Evolutionary conservation across 1,140 invertebrate species (phyloP).

Genomic region (Heliconius eleuchia): DNA sequence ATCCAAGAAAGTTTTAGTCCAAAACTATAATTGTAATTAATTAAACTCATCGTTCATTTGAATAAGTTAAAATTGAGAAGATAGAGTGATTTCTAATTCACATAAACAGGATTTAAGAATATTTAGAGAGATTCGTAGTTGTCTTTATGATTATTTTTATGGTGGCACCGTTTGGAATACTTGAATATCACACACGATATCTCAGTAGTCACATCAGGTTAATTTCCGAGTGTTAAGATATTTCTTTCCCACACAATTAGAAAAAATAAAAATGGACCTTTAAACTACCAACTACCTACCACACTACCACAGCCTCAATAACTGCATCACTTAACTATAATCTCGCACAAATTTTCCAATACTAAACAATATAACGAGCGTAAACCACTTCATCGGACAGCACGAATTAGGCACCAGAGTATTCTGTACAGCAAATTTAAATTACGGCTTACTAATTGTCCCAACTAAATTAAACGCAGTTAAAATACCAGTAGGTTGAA

Average conservation of each 20-base stretch:
- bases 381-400: slow-evolving; percentile 34
- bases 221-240: no score
- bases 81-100: no score
- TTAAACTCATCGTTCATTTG: neutral
- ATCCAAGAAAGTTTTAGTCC: neutral
- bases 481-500: slow-evolving; percentile 29
- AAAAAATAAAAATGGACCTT: no score
- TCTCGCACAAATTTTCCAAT: slow-evolving; percentile 15
- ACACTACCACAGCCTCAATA: neutral
- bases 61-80: neutral
- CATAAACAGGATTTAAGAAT: neutral
- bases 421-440: slow-evolving; percentile 37
- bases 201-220: no score
- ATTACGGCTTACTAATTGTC: slow-evolving; percentile 36
- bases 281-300: no score
- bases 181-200: no score
- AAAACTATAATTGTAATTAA: slow-evolving; percentile 18
- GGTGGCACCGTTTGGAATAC: no score
- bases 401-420: slow-evolving; percentile 32
- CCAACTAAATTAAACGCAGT: slow-evolving; percentile 33
- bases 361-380: slow-evolving; percentile 32
- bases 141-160: no score
- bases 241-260: no score
- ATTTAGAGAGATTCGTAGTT: no score
- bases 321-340: neutral